Conservation (phyloP, 2,888 invertebrate genomes). For the Tinea trinotella region DNA sequence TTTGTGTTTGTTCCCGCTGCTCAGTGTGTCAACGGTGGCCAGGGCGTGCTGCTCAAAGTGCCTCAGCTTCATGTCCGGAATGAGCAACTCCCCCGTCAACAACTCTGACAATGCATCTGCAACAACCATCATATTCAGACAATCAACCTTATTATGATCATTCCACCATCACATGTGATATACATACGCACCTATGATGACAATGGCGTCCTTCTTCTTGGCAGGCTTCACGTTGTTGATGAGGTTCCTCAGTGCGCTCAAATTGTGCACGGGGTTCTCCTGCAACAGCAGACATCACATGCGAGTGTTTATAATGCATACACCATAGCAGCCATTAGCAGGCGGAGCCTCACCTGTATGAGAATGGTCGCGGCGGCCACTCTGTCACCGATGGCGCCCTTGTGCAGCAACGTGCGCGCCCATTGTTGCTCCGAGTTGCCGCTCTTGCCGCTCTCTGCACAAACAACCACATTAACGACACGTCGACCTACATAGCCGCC, state of each 20-base stretch:
- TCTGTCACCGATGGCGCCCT: constrained; percentile 89
- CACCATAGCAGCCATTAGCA: no score
- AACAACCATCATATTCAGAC: constrained; percentile 30
- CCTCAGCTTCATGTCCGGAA: constrained; percentile 76
- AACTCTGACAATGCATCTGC: constrained; percentile 85
- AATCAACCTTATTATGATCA: constrained; percentile 17
- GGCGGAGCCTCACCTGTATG: constrained; percentile 58
- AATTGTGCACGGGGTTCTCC: constrained; percentile 86
- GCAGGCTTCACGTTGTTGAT: constrained; percentile 84
- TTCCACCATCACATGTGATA: constrained; percentile 15
- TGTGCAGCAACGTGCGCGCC: constrained; percentile 83
- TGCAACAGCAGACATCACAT: constrained; percentile 54
- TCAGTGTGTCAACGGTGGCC: constrained; percentile 67
- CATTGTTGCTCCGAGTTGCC: constrained; percentile 78
- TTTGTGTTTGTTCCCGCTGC: constrained; percentile 76
- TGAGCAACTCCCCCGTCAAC: constrained; percentile 79
- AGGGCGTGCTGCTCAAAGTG: constrained; percentile 78
- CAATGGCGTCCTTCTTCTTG: constrained; percentile 80
- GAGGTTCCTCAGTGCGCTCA: constrained; percentile 78
- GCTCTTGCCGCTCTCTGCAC: constrained; percentile 65
- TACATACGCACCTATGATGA: constrained; percentile 75
- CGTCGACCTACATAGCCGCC: background rate
- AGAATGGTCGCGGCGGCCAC: constrained; percentile 87
- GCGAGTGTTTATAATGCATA: no score
- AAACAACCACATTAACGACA: background rate